Evolutionary conservation across 2,797 vertebrate genomes (phyloP).

Genomic region (Odontamblyopus rebecca): DNA sequence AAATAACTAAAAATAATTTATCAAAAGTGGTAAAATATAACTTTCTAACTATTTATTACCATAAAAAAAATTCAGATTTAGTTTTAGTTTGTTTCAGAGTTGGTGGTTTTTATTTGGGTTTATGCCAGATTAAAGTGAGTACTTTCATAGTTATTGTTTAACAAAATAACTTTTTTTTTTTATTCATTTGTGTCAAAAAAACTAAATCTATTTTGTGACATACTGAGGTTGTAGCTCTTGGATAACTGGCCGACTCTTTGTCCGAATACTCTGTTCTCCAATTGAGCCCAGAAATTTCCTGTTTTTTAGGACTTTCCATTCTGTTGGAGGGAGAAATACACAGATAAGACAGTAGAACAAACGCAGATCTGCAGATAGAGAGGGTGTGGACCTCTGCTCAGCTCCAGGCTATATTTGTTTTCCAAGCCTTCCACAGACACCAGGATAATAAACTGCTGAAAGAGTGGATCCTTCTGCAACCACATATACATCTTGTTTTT

Average conservation of each 20-base stretch:
- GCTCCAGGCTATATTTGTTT: constrained; percentile 83
- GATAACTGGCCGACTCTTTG: constrained; percentile 80
- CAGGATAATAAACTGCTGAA: constrained; percentile 86
- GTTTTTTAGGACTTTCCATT: constrained; percentile 87
- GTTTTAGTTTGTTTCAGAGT: no score
- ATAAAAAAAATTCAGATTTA: no score
- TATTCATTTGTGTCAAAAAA: neutral
- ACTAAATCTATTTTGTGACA: constrained; percentile 12
- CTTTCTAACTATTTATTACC: no score
- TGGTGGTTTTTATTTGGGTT: no score
- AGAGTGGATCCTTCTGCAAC: constrained; percentile 75
- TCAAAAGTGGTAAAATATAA: no score
- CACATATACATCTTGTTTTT: constrained; percentile 3
- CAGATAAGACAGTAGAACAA: neutral
- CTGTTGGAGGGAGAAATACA: constrained; percentile 56
- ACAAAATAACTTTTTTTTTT: neutral
- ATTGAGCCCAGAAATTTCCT: constrained; percentile 86
- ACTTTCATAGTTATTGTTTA: no score
- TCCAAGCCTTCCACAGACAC: constrained; percentile 87
- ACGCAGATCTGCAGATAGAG: neutral
- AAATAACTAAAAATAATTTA: neutral
- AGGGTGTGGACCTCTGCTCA: constrained; percentile 45
- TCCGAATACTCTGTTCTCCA: constrained; percentile 85
- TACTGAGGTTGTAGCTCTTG: constrained; percentile 80
- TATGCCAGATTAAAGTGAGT: no score